Evolutionary conservation across 2,888 invertebrate genomes (phyloP), one percentile per base, ranked within the genome.

Genomic region (Meteorus cinctellus): DNA sequence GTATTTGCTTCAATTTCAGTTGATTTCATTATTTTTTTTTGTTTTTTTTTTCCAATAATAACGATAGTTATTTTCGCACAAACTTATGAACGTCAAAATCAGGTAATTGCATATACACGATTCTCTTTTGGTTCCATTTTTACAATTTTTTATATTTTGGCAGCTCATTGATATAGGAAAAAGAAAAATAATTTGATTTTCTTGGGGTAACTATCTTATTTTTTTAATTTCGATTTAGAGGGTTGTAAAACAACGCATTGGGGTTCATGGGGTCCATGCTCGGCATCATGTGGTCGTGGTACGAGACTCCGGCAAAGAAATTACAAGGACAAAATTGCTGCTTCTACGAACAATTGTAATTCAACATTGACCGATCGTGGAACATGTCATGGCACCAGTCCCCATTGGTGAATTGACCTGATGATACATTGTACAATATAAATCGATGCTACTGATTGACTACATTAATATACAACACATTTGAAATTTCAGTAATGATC

Each of bases 211-310:
- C 59, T 24, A 14, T 1, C 36, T n/a, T 60, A 31, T 62, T 31
- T 34, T 1, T 27, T n/a, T 60, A 31, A 34, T 31, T 34, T 2
- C n/a, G 5, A 29, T 88, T 51, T 86, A 96, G 96, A 94, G 84
- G 96, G 96, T 88, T 98, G 98, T 88, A 93, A 91, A 3, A 95
- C 96, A 31, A 91, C 92, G 0, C 93, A 93, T 55, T 98, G 96
- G 92, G 91, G 93, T 5, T 84, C 91, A 12, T 98, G 96, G 96
- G 93, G 94, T 36, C 91, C 92, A 24, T 98, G 97, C 88, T 95
- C 96, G 5, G 96, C 96, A 55, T 92, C 93, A 41, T 98, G 98
- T 90, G 98, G 97, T 76, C 95, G 95, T 91, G 98, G 98, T 34
- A 91, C 94, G 80, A 92, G 96, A 84, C 94, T 95, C 92, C 92